These are phyloP conservation scores for Podarcis lilfordi DNA, from an alignment of 2,797 vertebrate species.

Conservation along the genomic window DNA sequence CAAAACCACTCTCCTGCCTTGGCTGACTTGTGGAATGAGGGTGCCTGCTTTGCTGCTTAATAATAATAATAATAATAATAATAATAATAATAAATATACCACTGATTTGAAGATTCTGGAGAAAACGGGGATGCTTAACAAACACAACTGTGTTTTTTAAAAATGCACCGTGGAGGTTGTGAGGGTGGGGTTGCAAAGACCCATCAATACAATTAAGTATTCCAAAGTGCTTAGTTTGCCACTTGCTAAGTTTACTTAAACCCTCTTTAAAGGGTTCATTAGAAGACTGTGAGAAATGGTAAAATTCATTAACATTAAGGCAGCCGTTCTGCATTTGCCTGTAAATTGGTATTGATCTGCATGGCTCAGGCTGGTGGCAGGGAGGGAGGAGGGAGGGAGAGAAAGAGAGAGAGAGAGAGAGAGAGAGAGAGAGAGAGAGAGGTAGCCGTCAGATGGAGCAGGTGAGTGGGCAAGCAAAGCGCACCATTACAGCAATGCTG, in stretches of 20 bases:
- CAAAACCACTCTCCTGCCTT: background rate
- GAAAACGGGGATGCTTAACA: background rate
- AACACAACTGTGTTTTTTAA: constrained; percentile 21
- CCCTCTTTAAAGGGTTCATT: constrained; percentile 82
- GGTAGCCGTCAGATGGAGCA: constrained; percentile 62
- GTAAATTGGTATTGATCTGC: constrained; percentile 88
- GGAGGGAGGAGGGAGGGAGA: background rate
- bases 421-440: background rate
- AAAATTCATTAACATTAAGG: constrained; percentile 86
- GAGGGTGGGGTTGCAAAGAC: background rate
- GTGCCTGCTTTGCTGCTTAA: background rate
- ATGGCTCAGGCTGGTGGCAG: constrained; percentile 45
- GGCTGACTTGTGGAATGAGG: background rate
- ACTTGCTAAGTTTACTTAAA: constrained; percentile 81
- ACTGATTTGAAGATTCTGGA: constrained; percentile 1
- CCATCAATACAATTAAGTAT: constrained; percentile 55
- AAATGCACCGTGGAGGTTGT: constrained; percentile 23
- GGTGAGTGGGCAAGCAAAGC: constrained; percentile 73
- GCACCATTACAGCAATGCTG: constrained; percentile 46
- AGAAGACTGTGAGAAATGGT: constrained; percentile 78
- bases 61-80: too few species aligned
- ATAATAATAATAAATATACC: background rate
- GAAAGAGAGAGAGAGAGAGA: background rate
- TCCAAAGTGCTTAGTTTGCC: constrained; percentile 67
- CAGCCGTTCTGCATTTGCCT: constrained; percentile 84